Evolutionary conservation across 2,888 invertebrate species (phyloP), one percentile per base, ranked within the genome.

Genomic region (Nomada lathburiana): DNA sequence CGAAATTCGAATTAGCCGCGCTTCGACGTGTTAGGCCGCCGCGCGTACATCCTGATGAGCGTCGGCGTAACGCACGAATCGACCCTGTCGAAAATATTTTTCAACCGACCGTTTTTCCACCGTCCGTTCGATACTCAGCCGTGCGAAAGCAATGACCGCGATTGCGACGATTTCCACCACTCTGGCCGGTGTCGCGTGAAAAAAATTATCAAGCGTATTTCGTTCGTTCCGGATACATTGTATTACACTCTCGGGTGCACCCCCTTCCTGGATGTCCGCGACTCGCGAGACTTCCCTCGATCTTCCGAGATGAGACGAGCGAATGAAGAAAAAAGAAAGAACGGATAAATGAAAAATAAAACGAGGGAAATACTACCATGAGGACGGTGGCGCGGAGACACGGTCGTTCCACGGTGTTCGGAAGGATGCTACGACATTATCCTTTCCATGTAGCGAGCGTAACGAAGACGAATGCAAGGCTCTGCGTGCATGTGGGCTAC

Each of bases 351-450:
- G 36, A 36, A 36, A 50, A 44, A 29, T 62, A 59, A 53, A 42
- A 50, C 20, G 60, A 23, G 57, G 36, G 52, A 55, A 62, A 62
- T 18, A 67, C 71, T 67, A n/a, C 55, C 42, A 36, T 50, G 60
- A 62, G 68, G 71, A 68, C 70, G 80, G 76, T 76, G 77, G 57
- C 72, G 88, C 83, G 78, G 78, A 77, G 89, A 84, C 89, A 87
- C 87, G 85, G 62, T 84, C 83, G 84, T 88, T 80, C 80, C 68
- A 80, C 81, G 78, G 80, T 83, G 83, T 86, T 87, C 79, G 71
- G 76, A 83, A 82, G 85, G 88, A 89, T 87, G 84, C 86, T 85
- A 83, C 82, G 86, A 87, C 84, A 88, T 90, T 86, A 90, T 87
- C 83, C 85, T 85, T 84, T 82, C 85, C 82, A 80, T 85, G 82